A percentile compares a stretch with the other conserved stretches of the same genome.
Conservation (phyloP, 2,113 vertebrate genomes). For the Carassius auratus region DNA sequence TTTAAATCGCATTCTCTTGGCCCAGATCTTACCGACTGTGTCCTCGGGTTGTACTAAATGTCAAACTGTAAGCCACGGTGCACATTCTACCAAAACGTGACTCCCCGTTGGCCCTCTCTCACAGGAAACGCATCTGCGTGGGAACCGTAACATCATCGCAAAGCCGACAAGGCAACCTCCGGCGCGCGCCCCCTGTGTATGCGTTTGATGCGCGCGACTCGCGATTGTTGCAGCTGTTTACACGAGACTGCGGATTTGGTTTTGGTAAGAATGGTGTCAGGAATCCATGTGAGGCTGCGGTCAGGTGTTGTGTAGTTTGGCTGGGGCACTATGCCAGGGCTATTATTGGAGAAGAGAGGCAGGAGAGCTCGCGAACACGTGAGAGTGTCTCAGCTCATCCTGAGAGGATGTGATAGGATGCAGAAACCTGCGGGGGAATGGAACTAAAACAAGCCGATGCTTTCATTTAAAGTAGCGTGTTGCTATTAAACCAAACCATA, state of each 20-base stretch:
- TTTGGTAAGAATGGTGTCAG: conserved; percentile 71
- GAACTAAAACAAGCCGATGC: neutral
- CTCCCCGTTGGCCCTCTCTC: conserved; percentile 38
- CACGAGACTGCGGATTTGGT: conserved; percentile 73
- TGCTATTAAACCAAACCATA: neutral
- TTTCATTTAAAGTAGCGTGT: neutral
- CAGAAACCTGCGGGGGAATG: conserved; percentile 29
- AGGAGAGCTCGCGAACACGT: conserved; percentile 73
- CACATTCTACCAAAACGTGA: conserved; percentile 65
- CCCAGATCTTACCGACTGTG: neutral
- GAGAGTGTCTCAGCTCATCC: conserved; percentile 74
- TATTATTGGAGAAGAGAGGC: conserved; percentile 78
- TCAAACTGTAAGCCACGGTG: conserved; percentile 4
- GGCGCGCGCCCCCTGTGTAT: neutral
- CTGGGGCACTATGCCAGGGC: conserved; percentile 71
- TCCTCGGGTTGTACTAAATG: conserved; percentile 24
- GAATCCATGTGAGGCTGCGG: conserved; percentile 77
- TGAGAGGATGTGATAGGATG: conserved; percentile 45
- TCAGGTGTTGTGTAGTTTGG: conserved; percentile 76
- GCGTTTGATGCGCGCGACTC: conserved; percentile 42
- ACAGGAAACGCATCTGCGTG: conserved; percentile 29
- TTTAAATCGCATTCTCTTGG: conserved; percentile 7
- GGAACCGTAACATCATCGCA: conserved; percentile 6
- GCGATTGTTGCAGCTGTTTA: conserved; percentile 55
- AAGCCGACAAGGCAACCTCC: neutral